Evolutionary conservation across 2,888 invertebrate species (phyloP).

Genomic region (Timema cristinae): DNA sequence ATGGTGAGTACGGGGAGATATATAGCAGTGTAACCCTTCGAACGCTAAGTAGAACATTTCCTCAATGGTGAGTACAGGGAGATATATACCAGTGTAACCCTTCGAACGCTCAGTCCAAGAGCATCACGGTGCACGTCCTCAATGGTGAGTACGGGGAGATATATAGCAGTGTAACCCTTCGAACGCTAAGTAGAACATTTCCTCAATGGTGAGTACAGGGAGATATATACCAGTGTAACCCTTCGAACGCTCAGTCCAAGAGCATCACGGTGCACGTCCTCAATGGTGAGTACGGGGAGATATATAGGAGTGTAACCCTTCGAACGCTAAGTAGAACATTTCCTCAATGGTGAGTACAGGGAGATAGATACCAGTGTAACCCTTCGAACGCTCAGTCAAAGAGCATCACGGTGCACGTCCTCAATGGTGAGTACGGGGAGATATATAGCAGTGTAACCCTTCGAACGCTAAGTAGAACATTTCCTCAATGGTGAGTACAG

Average conservation of each 20-base stretch:
- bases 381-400: constrained; percentile 90
- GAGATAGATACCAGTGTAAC: constrained; percentile 93
- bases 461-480: too few relatives aligned
- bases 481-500: too few relatives aligned
- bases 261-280: constrained; percentile 89
- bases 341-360: too few relatives aligned
- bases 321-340: too few relatives aligned
- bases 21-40: too few relatives aligned
- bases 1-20: constrained; percentile 67
- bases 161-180: too few relatives aligned
- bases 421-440: constrained; percentile 72
- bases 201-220: too few relatives aligned
- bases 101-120: constrained; percentile 87
- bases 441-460: too few relatives aligned
- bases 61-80: too few relatives aligned
- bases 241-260: constrained; percentile 87
- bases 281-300: constrained; percentile 69
- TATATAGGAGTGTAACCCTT: too few relatives aligned
- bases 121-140: constrained; percentile 87
- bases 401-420: constrained; percentile 86
- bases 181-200: too few relatives aligned
- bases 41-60: too few relatives aligned
- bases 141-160: constrained; percentile 71
- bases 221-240: constrained; percentile 91
- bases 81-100: constrained; percentile 92